Percentiles rank a stretch among this genome's conserved stretches.
Conservation (phyloP, 1,140 invertebrate species). For the Chlorops oryzae region DNA sequence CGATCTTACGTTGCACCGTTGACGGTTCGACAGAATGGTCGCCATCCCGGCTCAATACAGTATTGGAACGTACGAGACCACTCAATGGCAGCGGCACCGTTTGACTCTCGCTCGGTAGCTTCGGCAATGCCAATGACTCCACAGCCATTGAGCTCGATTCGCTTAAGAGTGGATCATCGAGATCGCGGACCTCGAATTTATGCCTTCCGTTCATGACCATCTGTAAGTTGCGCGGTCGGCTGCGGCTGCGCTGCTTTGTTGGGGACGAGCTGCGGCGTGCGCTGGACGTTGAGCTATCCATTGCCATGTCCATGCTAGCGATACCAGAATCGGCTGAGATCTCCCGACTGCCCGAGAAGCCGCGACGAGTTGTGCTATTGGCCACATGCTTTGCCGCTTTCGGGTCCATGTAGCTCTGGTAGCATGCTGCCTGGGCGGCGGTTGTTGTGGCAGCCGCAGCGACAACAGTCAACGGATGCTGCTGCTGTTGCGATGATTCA, state of each 20-base stretch:
- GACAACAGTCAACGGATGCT: conserved; percentile 11
- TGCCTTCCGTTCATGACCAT: conserved; percentile 55
- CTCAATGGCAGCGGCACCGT: conserved; percentile 39
- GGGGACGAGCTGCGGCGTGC: conserved; percentile 33
- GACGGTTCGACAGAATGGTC: conserved; percentile 23
- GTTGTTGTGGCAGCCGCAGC: background rate
- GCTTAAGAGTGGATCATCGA: conserved; percentile 53
- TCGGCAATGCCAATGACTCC: conserved; percentile 54
- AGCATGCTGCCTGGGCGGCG: conserved; percentile 7
- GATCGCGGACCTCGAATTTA: conserved; percentile 57
- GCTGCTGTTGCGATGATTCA: conserved; percentile 12
- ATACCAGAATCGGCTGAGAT: conserved; percentile 56
- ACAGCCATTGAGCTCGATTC: conserved; percentile 56
- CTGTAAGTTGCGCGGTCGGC: conserved; percentile 52
- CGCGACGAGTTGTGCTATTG: conserved; percentile 54
- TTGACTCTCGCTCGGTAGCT: conserved; percentile 54
- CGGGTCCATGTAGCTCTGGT: conserved; percentile 50
- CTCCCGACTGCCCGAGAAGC: conserved; percentile 48
- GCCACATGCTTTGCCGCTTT: conserved; percentile 68
- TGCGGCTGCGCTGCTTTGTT: conserved; percentile 33
- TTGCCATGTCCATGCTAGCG: conserved; percentile 53
- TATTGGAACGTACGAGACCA: conserved; percentile 40
- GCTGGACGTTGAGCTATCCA: conserved; percentile 27
- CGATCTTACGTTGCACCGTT: conserved; percentile 9
- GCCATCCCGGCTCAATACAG: conserved; percentile 36